These are phyloP conservation scores for Coremacera marginata DNA, from an alignment of 2,888 invertebrate species.

Conservation along the genomic window DNA sequence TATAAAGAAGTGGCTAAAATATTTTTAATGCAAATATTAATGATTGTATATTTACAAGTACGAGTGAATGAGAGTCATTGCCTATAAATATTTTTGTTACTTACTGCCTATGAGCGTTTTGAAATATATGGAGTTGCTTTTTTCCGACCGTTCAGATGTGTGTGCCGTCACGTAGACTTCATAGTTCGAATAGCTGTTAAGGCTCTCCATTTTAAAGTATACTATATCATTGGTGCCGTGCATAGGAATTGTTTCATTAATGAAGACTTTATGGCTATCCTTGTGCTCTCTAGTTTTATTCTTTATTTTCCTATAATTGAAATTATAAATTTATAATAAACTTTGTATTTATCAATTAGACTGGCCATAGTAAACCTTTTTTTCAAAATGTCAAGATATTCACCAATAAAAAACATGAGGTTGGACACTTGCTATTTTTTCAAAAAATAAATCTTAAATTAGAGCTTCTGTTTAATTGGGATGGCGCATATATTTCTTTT, in stretches of 20 bases:
- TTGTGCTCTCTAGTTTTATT: constrained; percentile 18
- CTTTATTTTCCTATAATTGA: constrained; percentile 45
- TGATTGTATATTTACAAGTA: not conserved
- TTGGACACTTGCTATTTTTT: too few species aligned
- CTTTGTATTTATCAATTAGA: too few species aligned
- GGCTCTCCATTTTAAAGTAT: constrained; percentile 55
- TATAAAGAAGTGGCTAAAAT: not conserved
- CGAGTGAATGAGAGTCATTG: too few species aligned
- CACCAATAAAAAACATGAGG: too few species aligned
- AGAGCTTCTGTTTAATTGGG: too few species aligned
- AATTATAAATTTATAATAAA: not conserved
- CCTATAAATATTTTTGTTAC: constrained; percentile 28
- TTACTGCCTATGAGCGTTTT: constrained; percentile 74
- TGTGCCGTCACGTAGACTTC: constrained; percentile 79
- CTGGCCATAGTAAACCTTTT: too few species aligned
- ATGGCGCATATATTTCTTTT: too few species aligned
- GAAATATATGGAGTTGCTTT: constrained; percentile 70
- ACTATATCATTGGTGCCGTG: constrained; percentile 30
- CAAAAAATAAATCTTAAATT: too few species aligned
- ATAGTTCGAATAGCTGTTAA: constrained; percentile 77
- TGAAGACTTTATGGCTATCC: constrained; percentile 4
- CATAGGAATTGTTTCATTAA: constrained; percentile 39
- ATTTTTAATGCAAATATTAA: not conserved
- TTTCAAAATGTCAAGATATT: too few species aligned
- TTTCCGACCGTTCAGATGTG: constrained; percentile 76